Conservation (phyloP, 2,113 vertebrate species). For the Perccottus glenii region DNA sequence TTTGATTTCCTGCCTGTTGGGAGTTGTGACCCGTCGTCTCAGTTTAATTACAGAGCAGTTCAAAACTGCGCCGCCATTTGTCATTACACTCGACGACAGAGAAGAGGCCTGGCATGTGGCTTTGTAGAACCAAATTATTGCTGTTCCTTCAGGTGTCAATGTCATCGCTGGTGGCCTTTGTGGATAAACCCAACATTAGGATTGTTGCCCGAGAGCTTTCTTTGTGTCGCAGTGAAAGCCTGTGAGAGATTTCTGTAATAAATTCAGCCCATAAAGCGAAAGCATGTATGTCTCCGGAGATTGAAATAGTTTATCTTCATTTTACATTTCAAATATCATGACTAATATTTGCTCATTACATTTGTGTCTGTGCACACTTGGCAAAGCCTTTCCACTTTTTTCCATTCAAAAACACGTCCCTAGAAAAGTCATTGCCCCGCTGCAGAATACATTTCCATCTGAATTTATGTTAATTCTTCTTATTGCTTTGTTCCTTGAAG, state of each 20-base stretch:
- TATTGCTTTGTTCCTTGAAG: conserved; percentile 65
- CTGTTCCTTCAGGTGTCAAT: conserved; percentile 41
- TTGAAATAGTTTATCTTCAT: conserved; percentile 56
- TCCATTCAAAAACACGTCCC: conserved; percentile 52
- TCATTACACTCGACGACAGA: conserved; percentile 10
- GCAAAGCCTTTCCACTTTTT: conserved; percentile 45
- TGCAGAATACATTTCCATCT: conserved; percentile 75
- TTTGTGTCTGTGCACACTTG: conserved; percentile 38
- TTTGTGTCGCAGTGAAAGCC: conserved; percentile 28
- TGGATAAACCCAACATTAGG: conserved; percentile 31
- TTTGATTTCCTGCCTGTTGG: conserved; percentile 41
- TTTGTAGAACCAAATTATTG: conserved; percentile 33
- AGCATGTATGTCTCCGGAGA: conserved; percentile 34
- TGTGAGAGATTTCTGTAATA: conserved; percentile 19
- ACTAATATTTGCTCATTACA: conserved; percentile 65
- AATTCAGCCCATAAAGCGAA: background rate
- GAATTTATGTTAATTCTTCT: conserved; percentile 71
- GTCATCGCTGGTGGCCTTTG: conserved; percentile 22
- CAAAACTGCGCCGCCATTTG: conserved; percentile 20
- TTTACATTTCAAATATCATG: conserved; percentile 51
- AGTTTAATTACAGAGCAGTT: conserved; percentile 53
- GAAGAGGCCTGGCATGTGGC: background rate
- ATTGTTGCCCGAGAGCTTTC: conserved; percentile 20
- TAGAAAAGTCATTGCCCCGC: conserved; percentile 51
- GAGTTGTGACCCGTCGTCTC: conserved; percentile 54